A percentile compares a stretch with the other conserved stretches of the same genome.
phyloP scores from a whole-genome alignment of 2,888 invertebrate genomes.

The Dexiosoma caninum region DNA sequence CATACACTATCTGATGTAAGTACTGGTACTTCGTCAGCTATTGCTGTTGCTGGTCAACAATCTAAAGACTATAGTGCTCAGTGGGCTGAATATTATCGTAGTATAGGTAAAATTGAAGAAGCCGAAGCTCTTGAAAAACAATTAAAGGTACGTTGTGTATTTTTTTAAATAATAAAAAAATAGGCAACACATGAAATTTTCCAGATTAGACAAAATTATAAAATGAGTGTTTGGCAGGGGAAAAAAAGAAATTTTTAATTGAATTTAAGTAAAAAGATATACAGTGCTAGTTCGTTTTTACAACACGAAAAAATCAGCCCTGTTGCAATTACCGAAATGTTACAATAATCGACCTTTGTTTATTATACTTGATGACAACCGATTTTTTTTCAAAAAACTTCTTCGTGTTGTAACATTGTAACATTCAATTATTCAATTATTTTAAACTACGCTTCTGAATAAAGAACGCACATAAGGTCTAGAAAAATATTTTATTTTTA shows the following conservation, averaged over 20 bases:
- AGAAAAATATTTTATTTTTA: too few species aligned
- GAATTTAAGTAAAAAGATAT: too few species aligned
- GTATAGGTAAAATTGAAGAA: conserved; percentile 95
- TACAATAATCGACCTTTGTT: too few species aligned
- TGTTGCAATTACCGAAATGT: too few species aligned
- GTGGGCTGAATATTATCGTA: conserved; percentile 98
- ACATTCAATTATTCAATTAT: too few species aligned
- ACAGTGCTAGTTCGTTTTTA: too few species aligned
- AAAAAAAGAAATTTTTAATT: not conserved
- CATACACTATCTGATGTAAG: conserved; percentile 44
- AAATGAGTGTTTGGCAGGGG: not conserved
- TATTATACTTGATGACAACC: too few species aligned
- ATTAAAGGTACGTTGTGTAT: conserved; percentile 79
- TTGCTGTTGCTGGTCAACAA: conserved; percentile 64
- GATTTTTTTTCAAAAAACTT: too few species aligned
- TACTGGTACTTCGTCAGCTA: conserved; percentile 65
- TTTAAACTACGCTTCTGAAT: too few species aligned
- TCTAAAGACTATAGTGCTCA: conserved; percentile 95
- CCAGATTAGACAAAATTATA: not conserved
- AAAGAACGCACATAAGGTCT: too few species aligned
- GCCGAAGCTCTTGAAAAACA: conserved; percentile 97
- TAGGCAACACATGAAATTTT: conserved; percentile 40
- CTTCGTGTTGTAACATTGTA: too few species aligned
- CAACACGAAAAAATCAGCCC: too few species aligned
- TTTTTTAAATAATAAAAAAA: conserved; percentile 54